phyloP scores from a whole-genome alignment of 2,888 invertebrate genomes.

The Hedya salicella region DNA sequence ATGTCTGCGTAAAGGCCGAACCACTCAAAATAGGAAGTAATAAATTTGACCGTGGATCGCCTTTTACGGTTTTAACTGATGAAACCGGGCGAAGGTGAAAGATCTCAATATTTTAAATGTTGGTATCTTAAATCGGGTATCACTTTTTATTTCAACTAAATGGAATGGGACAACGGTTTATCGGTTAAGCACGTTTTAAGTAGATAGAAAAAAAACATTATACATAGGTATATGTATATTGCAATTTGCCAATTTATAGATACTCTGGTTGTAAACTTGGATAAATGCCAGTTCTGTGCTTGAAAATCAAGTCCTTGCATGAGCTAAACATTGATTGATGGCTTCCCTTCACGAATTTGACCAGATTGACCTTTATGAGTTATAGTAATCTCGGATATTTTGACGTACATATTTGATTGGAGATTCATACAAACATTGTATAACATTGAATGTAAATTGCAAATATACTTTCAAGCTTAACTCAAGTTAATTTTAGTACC shows the following conservation, averaged over 20 bases:
- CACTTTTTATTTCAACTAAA: conserved; percentile 15
- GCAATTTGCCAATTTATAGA: conserved; percentile 49
- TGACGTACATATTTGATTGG: neutral
- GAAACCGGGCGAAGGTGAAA: conserved; percentile 33
- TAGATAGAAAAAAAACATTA: conserved; percentile 1
- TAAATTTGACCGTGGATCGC: conserved; percentile 36
- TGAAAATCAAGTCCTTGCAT: conserved; percentile 76
- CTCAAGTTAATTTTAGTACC: too few species aligned
- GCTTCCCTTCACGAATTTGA: conserved; percentile 60
- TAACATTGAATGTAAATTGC: neutral
- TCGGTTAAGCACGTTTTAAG: neutral
- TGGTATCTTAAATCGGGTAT: neutral
- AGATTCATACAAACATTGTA: neutral
- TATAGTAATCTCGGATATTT: neutral
- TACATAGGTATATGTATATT: conserved; percentile 30
- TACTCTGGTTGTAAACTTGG: conserved; percentile 67
- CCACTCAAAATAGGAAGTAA: conserved; percentile 43
- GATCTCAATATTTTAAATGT: conserved; percentile 24
- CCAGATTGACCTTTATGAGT: conserved; percentile 17
- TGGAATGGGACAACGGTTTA: neutral
- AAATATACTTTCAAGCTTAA: too few species aligned
- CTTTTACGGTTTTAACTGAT: conserved; percentile 33
- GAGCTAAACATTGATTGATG: conserved; percentile 78
- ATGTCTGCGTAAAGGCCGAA: conserved; percentile 33
- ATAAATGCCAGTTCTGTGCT: conserved; percentile 72